Evolutionary conservation across 2,797 vertebrate genomes (phyloP), one percentile per base, ranked within the genome.

Genomic region (Mus minutoides): DNA sequence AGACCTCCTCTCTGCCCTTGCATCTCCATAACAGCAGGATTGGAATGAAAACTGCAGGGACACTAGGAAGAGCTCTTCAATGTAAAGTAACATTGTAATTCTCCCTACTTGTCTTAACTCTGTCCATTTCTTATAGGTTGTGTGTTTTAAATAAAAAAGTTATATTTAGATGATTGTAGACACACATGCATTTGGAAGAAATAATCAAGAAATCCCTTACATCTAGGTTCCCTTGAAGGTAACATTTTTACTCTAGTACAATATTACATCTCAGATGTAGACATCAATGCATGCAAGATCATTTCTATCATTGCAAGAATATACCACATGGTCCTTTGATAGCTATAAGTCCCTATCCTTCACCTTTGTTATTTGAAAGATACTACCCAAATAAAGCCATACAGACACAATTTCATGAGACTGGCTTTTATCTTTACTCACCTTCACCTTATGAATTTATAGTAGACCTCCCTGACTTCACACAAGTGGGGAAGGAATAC

Each of bases 41-140:
- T 95, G 83, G 83, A 92, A 96, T 77, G 77, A 58, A 96, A 95
- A 79, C 67, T 58, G 21, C 6, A 49, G 82, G 92, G 64, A 52
- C 4, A 88, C 37, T 13, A 92, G 34, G 16, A 46, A 79, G 24
- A 89, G 11, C 43, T 94, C 83, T 58, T 89, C 90, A 94, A 79
- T 76, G 46, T 92, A 92, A 93, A 69, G 22, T 34, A 86, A 92
- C 92, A 56, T 43, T 79, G 62, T 17, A 78, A 58, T 76, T 96
- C 46, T 94, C 56, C 87, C 12, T 83, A 67, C 52, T 94, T 34
- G 22, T 62, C 31, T 93, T 93, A 17, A 91, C 29, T 89, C n/a
- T 78, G 90, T 43, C 10, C 43, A 21, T 83, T 94, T 92, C 49
- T 69, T 69, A 85, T 1, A 60, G 29, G 58, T 60, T 71, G n/a